A percentile compares a stretch with the other conserved stretches of the same genome.
Evolutionary conservation across 2,113 vertebrate species (phyloP).

Genomic region (Theristicus caerulescens): DNA sequence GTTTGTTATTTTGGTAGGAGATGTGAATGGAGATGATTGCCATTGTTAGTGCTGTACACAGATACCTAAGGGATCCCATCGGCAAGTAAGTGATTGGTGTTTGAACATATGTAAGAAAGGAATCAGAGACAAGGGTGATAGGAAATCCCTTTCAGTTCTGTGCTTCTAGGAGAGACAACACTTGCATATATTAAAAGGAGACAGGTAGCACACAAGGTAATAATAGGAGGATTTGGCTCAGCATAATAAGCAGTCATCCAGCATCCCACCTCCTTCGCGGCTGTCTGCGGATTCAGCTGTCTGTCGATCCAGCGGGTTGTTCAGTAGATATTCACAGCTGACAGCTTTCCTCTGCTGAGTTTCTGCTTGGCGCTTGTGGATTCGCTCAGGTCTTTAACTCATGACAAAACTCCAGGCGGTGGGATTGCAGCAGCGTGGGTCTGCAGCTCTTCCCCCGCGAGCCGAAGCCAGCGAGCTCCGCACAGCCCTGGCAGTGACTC

Average conservation of each 20-base stretch:
- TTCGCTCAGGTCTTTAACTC: not conserved
- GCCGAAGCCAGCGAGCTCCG: not conserved
- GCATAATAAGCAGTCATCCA: conserved; percentile 47
- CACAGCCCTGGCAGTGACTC: conserved; percentile 56
- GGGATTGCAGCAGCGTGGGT: conserved; percentile 31
- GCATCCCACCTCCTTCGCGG: conserved; percentile 1
- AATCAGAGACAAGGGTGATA: not conserved
- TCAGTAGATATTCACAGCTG: not conserved
- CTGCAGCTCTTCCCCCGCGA: conserved; percentile 14
- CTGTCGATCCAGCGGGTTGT: not conserved
- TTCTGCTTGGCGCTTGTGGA: not conserved
- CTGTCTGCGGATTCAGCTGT: conserved; percentile 13
- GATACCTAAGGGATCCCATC: not conserved
- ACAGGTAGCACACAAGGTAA: conserved; percentile 44
- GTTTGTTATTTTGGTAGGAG: not conserved
- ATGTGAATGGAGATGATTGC: not conserved
- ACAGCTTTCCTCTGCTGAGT: not conserved
- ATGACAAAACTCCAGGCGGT: not conserved
- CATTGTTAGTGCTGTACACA: not conserved
- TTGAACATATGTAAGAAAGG: not conserved
- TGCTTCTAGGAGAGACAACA: conserved; percentile 22
- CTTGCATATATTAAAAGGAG: conserved; percentile 29
- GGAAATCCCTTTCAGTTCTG: conserved; percentile 24
- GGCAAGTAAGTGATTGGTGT: not conserved
- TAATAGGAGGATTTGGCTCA: conserved; percentile 50